A percentile compares a stretch with the other conserved stretches of the same genome.
These are phyloP conservation scores for Macaria notata DNA, from an alignment of 2,888 invertebrate genomes.

Conservation along the genomic window DNA sequence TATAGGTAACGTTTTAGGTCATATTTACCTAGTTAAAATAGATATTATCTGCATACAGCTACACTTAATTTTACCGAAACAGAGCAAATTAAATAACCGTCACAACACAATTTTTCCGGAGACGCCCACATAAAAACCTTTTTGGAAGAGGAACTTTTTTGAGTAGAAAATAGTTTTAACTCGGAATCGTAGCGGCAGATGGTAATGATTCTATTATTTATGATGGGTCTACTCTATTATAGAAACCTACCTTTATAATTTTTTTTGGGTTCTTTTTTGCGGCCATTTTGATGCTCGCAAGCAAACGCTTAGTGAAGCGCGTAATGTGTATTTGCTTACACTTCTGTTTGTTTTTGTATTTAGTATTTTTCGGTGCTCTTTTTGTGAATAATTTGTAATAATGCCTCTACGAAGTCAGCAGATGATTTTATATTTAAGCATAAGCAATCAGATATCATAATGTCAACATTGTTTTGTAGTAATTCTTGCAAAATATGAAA, in stretches of 20 bases:
- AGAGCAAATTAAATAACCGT: constrained; percentile 63
- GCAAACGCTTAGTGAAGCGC: constrained; percentile 36
- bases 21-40: too few species aligned
- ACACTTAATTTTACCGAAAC: too few species aligned
- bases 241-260: constrained; percentile 36
- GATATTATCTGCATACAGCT: too few species aligned
- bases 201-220: constrained; percentile 82
- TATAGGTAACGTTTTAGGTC: too few species aligned
- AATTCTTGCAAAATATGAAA: too few species aligned
- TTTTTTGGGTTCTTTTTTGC: constrained; percentile 37
- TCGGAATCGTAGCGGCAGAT: constrained; percentile 74
- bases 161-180: constrained; percentile 62
- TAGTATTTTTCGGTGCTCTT: constrained; percentile 3
- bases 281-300: constrained; percentile 32
- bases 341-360: constrained; percentile 29
- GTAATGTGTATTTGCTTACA: constrained; percentile 29
- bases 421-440: too few species aligned
- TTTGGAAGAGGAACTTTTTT: constrained; percentile 34
- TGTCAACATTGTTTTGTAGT: too few species aligned
- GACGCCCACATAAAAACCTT: constrained; percentile 50
- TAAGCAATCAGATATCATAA: too few species aligned
- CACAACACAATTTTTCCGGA: constrained; percentile 65
- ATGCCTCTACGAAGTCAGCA: too few species aligned
- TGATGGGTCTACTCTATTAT: constrained; percentile 64
- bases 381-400: not conserved